Base-by-base conservation (phyloP, 1,140 invertebrate species). In the Drosophila rhopaloa region DNA sequence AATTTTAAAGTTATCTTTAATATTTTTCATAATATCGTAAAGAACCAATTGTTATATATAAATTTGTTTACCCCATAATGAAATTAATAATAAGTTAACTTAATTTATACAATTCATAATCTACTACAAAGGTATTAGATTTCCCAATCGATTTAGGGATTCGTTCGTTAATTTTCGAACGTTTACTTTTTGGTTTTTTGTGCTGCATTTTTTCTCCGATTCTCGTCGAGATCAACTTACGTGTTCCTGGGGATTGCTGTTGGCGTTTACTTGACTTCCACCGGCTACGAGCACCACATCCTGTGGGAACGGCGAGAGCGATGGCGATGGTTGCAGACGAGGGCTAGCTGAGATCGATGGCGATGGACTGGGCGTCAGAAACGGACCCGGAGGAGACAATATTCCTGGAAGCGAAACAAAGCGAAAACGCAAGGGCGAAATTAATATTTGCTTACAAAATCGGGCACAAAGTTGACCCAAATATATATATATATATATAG, bases 371-470 rank as follows among this genome's bases (percentile, higher is more conserved):
- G 92, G 92, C 84, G 92, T 92, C 80, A 92, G 82, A 92, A 92
- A 92, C 86, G 92, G 91, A 91, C 92, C 92, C 91, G 92, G 90
- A 92, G 92, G 92, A 91, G 92, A 92, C 79, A 92, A 89, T 91
- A 92, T 92, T 92, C 92, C 92, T 92, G 63, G n/a, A 84, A 88
- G 35, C 40, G 55, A 32, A 77, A 56, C 55, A n/a, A 66, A 55
- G 60, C 32, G 29, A 50, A 70, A 29, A 27, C 50, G 35, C 10
- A 11, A 40, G 10, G 29, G 27, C 29, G 65, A 67, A 67, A 59
- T 58, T 53, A 50, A 73, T 63, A 54, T 54, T 67, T 76, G 63
- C 43, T 59, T 55, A 59, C 27, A 41, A 61, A 60, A 50, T 62
- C 32, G 19, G 56, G 43, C 35, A 5, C 57, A 38, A 32, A 71